Percentiles rank a stretch among this genome's conserved stretches.
Evolutionary conservation across 35 echinoderm and acorn worm species (phyloP).

Genomic region (Chiridota heheva): DNA sequence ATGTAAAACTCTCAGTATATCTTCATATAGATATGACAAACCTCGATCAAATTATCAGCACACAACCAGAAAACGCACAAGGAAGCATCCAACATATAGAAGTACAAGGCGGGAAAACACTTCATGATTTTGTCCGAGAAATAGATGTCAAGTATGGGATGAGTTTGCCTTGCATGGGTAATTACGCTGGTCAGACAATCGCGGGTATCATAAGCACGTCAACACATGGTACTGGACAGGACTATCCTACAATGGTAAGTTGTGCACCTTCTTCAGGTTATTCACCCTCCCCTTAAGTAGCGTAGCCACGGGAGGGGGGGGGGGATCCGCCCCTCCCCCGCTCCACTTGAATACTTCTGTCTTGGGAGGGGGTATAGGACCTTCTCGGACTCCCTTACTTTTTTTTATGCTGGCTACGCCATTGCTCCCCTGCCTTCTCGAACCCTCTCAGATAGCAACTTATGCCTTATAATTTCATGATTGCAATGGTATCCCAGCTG

Average conservation of each 20-base stretch:
- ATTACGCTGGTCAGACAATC: constrained; percentile 86
- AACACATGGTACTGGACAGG: constrained; percentile 80
- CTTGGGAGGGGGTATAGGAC: too few relatives aligned
- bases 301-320: background rate
- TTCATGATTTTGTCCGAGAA: constrained; percentile 77
- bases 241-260: constrained; percentile 89
- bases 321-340: too few relatives aligned
- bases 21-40: constrained; percentile 70
- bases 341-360: too few relatives aligned
- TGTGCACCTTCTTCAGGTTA: too few relatives aligned
- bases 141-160: constrained; percentile 76
- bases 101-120: constrained; percentile 84
- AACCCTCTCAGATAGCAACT: too few relatives aligned
- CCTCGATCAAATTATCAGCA: constrained; percentile 64
- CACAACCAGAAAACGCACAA: constrained; percentile 49
- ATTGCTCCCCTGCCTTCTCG: too few relatives aligned
- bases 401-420: too few relatives aligned
- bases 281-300: background rate
- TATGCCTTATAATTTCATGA: too few relatives aligned
- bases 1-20: too few relatives aligned
- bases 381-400: too few relatives aligned
- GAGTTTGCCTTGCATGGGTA: constrained; percentile 87
- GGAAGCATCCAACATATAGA: constrained; percentile 69
- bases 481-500: too few relatives aligned
- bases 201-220: constrained; percentile 93